Evolutionary conservation across 2,113 vertebrate genomes (phyloP).

Genomic region (Lophochroa leadbeateri): DNA sequence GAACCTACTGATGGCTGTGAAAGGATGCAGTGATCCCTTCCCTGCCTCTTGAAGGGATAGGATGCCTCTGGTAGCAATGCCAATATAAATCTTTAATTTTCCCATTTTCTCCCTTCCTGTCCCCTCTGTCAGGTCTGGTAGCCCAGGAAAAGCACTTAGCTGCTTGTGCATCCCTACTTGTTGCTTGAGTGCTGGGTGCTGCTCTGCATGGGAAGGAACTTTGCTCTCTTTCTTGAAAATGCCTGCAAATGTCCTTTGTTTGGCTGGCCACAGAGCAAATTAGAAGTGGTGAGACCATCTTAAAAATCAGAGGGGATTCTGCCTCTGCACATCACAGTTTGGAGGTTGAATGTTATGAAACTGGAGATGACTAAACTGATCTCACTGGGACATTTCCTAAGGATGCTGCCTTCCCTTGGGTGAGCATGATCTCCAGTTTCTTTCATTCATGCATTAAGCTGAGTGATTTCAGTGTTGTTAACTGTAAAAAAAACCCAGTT

Average conservation of each 20-base stretch:
- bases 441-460: constrained; percentile 24
- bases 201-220: not conserved
- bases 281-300: not conserved
- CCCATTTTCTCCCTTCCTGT: not conserved
- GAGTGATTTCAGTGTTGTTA: not conserved
- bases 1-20: not conserved
- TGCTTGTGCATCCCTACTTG: not conserved
- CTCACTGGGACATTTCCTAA: not conserved
- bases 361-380: constrained; percentile 6
- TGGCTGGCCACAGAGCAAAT: not conserved
- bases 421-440: not conserved
- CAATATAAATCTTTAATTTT: not conserved
- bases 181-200: not conserved
- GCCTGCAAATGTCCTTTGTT: not conserved
- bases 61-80: not conserved
- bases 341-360: not conserved
- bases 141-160: not conserved
- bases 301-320: not conserved
- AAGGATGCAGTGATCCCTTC: not conserved
- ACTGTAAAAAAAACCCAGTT: not conserved
- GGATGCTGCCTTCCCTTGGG: not conserved
- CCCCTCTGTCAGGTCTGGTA: not conserved
- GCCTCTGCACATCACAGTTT: not conserved
- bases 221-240: not conserved
- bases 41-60: not conserved